Percentiles rank a stretch among this genome's conserved stretches.
These are phyloP conservation scores for Alethe diademata DNA, from an alignment of 2,113 vertebrate genomes.

Conservation along the genomic window DNA sequence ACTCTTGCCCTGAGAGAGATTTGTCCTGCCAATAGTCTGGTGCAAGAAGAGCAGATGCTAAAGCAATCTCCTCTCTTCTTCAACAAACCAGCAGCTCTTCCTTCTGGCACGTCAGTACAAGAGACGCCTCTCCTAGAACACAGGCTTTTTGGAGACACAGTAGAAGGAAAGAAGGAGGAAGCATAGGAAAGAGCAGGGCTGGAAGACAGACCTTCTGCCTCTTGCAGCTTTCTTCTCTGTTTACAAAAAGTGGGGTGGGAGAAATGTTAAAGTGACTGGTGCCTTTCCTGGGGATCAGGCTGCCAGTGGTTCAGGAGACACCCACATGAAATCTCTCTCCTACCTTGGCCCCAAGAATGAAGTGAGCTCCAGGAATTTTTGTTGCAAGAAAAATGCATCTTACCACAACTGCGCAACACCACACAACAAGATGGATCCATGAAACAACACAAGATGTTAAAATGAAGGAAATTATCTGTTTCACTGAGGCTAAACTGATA, in stretches of 20 bases:
- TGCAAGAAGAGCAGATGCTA: neutral
- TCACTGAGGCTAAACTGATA: neutral
- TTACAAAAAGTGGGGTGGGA: accelerated
- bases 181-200: neutral
- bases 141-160: neutral
- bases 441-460: neutral
- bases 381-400: neutral
- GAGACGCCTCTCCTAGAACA: neutral
- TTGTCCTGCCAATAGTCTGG: neutral
- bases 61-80: neutral
- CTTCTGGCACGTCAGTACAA: neutral
- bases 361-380: neutral
- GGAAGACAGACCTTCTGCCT: neutral
- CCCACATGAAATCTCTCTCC: neutral
- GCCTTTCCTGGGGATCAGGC: neutral
- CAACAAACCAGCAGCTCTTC: neutral
- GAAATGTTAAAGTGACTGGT: neutral
- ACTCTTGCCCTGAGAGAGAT: neutral
- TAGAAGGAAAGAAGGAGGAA: neutral
- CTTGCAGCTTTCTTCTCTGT: neutral
- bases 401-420: neutral
- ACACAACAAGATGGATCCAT: neutral
- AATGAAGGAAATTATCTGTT: neutral
- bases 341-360: neutral
- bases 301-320: neutral